A percentile compares a stretch with the other conserved stretches of the same genome.
These are phyloP conservation scores for Cochlearius cochlearius DNA, from an alignment of 2,113 vertebrate genomes.

Conservation along the genomic window DNA sequence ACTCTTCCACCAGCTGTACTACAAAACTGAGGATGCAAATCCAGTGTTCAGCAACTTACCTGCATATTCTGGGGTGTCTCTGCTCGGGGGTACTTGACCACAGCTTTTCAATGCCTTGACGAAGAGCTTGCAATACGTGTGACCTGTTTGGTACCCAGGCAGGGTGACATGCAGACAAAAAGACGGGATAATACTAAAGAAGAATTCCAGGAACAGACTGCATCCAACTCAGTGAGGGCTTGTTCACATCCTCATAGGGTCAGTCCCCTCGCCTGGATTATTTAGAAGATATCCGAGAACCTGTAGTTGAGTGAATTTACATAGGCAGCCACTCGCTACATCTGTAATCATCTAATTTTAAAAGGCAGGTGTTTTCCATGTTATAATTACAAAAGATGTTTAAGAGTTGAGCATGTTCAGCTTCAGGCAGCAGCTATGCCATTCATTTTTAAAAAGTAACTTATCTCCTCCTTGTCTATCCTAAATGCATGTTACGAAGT, in stretches of 20 bases:
- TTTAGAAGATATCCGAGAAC: not conserved
- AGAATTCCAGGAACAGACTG: not conserved
- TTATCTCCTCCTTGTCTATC: not conserved
- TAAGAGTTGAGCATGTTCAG: not conserved
- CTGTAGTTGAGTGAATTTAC: not conserved
- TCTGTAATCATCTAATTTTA: not conserved
- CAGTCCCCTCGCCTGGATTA: not conserved
- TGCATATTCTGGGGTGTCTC: not conserved
- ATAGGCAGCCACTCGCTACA: not conserved
- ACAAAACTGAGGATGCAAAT: not conserved
- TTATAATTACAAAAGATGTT: not conserved
- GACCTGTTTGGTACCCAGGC: not conserved
- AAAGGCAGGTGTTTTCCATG: not conserved
- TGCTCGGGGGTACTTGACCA: fast-evolving
- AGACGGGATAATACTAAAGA: not conserved
- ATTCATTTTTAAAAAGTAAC: not conserved
- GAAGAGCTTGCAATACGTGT: not conserved
- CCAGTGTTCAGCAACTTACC: not conserved
- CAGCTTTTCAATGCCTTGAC: not conserved
- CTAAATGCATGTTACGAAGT: not conserved
- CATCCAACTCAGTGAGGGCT: not conserved
- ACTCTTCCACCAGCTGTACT: not conserved
- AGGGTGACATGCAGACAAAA: not conserved
- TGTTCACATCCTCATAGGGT: not conserved
- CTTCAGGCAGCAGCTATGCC: not conserved